Evolutionary conservation across 2,888 invertebrate species (phyloP).

Genomic region (Neoscelio sp.): DNA sequence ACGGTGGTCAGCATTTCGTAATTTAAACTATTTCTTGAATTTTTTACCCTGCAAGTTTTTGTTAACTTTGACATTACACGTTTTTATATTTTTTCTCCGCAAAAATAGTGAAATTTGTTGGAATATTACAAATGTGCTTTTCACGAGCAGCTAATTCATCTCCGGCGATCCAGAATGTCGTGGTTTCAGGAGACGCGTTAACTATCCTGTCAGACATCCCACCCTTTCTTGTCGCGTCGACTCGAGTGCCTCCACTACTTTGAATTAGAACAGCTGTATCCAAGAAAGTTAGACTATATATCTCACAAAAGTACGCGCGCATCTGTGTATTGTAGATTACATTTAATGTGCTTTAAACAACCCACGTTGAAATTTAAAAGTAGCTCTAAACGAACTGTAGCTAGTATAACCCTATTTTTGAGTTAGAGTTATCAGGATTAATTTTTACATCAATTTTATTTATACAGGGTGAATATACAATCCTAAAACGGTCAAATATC

Average conservation of each 20-base stretch:
- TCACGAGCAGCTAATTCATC: conserved; percentile 34
- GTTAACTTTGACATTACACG: neutral
- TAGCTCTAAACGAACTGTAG: too few species aligned
- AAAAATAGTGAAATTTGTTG: neutral
- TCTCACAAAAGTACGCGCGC: conserved; percentile 16
- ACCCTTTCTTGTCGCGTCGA: conserved; percentile 35
- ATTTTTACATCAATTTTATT: too few species aligned
- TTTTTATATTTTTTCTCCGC: neutral
- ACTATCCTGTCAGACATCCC: conserved; percentile 31
- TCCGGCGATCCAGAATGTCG: conserved; percentile 33
- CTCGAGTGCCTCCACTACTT: conserved; percentile 11
- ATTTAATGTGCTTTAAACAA: conserved; percentile 17
- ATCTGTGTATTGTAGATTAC: conserved; percentile 26
- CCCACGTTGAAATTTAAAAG: neutral
- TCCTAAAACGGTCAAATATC: too few species aligned
- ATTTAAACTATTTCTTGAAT: neutral
- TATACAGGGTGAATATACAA: too few species aligned
- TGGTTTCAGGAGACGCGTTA: conserved; percentile 37
- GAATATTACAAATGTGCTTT: conserved; percentile 20
- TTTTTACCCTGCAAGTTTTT: neutral
- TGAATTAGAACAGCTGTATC: conserved; percentile 38
- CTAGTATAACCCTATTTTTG: too few species aligned
- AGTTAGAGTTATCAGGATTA: too few species aligned
- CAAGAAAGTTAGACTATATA: conserved; percentile 22
- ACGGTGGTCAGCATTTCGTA: neutral